Conservation (phyloP, 64 coral and sea anemone species). For the Actinia tenebrosa region DNA sequence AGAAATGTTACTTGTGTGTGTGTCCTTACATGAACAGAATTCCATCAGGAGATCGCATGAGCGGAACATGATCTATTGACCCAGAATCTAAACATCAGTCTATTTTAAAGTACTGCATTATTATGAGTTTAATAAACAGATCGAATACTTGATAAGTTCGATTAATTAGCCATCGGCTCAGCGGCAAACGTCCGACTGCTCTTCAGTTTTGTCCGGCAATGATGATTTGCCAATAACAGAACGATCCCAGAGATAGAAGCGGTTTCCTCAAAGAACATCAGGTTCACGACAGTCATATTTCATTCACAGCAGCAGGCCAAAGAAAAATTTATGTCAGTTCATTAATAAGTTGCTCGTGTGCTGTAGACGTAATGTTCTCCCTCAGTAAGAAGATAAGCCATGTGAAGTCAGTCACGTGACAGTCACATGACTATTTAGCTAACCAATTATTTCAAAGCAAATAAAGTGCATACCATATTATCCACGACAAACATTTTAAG, state of each 20-base stretch:
- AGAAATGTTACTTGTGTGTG: not conserved
- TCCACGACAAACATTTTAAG: too few relatives aligned
- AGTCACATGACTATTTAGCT: not conserved
- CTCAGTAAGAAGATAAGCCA: not conserved
- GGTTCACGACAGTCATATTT: not conserved
- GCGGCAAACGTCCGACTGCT: not conserved
- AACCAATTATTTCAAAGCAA: not conserved
- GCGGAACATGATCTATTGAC: not conserved
- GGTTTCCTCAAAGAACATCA: not conserved
- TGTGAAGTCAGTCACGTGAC: not conserved
- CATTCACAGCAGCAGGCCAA: not conserved
- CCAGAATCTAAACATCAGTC: not conserved
- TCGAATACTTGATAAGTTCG: constrained; percentile 10
- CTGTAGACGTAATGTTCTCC: not conserved
- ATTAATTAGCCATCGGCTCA: constrained; percentile 7
- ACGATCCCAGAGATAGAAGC: not conserved
- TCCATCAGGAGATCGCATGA: not conserved
- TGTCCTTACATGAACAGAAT: constrained; percentile 10
- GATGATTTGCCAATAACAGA: not conserved
- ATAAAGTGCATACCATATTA: too few relatives aligned
- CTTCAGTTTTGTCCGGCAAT: not conserved
- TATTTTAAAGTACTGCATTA: not conserved
- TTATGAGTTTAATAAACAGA: constrained; percentile 20
- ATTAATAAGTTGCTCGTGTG: not conserved
- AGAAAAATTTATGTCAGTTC: not conserved